Evolutionary conservation across 2,797 vertebrate species (phyloP).

Genomic region (Thalassophryne amazonica): DNA sequence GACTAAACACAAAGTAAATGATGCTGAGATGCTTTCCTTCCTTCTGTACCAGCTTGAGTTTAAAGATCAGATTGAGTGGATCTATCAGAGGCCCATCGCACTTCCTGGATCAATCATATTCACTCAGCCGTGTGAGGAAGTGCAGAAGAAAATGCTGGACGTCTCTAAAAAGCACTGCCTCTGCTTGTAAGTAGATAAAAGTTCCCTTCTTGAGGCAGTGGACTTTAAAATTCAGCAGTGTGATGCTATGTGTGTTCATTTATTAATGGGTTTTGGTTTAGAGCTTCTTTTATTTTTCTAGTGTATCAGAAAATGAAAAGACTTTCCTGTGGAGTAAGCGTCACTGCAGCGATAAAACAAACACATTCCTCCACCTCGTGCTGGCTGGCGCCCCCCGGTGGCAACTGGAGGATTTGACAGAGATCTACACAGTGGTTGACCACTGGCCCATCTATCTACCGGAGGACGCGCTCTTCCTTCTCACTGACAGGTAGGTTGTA

Average conservation of each 20-base stretch:
- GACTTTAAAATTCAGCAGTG: too few relatives aligned
- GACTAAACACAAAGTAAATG: background rate
- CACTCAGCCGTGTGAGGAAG: conserved; percentile 54
- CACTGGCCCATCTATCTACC: conserved; percentile 78
- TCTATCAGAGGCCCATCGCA: conserved; percentile 57
- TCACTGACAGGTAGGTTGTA: conserved; percentile 65
- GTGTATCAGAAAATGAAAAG: conserved; percentile 82
- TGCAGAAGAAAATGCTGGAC: conserved; percentile 60
- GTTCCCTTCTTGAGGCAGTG: too few relatives aligned
- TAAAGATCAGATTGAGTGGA: conserved; percentile 51
- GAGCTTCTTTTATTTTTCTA: conserved; percentile 43
- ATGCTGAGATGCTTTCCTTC: background rate
- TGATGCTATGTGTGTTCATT: too few relatives aligned
- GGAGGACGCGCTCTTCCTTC: conserved; percentile 81
- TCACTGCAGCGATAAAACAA: conserved; percentile 63
- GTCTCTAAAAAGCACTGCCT: conserved; percentile 72
- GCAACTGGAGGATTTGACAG: conserved; percentile 72
- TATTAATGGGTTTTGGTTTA: too few relatives aligned
- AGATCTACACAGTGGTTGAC: conserved; percentile 75
- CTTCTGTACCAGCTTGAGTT: conserved; percentile 61
- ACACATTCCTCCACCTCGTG: conserved; percentile 81
- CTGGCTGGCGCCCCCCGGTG: conserved; percentile 81
- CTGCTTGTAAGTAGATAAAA: conserved; percentile 66
- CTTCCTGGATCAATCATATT: conserved; percentile 28
- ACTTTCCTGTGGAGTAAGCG: conserved; percentile 84